A percentile compares a stretch with the other conserved stretches of the same genome.
Conservation (phyloP, 2,888 invertebrate genomes). For the Eurois occulta region DNA sequence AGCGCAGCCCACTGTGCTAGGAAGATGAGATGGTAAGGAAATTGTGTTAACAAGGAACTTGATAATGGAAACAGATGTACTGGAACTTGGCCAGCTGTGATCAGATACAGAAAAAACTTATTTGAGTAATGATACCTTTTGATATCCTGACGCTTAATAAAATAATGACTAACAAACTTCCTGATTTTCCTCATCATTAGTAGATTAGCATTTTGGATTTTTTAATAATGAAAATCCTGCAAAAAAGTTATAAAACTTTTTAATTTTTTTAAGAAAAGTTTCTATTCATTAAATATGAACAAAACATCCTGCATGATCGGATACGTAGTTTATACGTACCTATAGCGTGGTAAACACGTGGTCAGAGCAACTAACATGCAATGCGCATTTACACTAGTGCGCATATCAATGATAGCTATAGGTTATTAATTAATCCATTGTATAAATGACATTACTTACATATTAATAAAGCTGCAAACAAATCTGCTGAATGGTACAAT, state of each 20-base stretch:
- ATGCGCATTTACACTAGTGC: slow-evolving; percentile 2
- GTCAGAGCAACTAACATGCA: neutral
- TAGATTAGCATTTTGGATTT: no score
- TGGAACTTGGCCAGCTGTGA: neutral
- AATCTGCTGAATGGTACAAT: slow-evolving; percentile 1
- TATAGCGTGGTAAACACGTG: neutral
- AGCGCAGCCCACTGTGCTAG: no score
- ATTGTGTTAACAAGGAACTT: slow-evolving; percentile 20
- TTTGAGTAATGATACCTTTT: slow-evolving; percentile 6
- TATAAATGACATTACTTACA: neutral
- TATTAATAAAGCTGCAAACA: slow-evolving; percentile 13
- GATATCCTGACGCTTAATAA: neutral
- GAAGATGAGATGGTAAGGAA: no score
- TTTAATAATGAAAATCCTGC: no score
- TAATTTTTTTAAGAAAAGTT: no score
- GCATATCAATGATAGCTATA: slow-evolving; percentile 14
- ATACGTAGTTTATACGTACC: no score
- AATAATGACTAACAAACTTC: neutral
- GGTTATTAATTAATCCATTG: slow-evolving; percentile 8
- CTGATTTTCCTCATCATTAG: neutral
- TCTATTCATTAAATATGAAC: neutral
- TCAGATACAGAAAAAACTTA: neutral
- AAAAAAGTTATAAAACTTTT: no score
- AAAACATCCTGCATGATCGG: neutral
- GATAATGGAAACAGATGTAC: slow-evolving; percentile 27